phyloP scores from a whole-genome alignment of 2,797 vertebrate genomes.

The Cossypha dichroa region DNA sequence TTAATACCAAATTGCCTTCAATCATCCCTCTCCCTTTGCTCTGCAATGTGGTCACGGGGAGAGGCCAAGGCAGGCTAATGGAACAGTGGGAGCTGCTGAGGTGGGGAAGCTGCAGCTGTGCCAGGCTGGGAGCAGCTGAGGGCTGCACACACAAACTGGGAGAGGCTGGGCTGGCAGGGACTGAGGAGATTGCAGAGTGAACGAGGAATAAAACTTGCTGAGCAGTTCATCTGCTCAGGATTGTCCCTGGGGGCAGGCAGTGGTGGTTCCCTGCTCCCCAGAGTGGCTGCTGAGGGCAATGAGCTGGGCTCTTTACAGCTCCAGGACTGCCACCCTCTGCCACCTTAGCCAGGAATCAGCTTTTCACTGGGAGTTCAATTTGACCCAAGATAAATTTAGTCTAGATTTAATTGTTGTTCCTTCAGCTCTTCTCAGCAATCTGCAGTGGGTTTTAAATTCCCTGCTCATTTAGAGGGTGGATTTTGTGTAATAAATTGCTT shows the following conservation, averaged over 20 bases:
- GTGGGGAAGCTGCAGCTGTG: background rate
- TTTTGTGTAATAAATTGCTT: background rate
- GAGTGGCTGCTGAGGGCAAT: background rate
- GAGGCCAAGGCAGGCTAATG: background rate
- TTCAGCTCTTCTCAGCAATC: background rate
- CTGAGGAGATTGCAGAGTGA: background rate
- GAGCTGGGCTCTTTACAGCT: background rate
- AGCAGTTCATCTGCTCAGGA: background rate
- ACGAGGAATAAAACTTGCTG: background rate
- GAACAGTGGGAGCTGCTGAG: background rate
- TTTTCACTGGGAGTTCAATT: background rate
- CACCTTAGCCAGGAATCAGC: background rate
- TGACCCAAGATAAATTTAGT: background rate
- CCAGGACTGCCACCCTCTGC: background rate
- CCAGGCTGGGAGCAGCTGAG: background rate
- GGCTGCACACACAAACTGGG: accelerated
- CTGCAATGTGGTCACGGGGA: accelerated
- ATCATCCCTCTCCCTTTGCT: background rate
- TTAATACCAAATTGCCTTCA: background rate
- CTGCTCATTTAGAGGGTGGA: background rate
- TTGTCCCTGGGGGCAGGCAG: background rate
- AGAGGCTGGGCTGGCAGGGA: background rate
- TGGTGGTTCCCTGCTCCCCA: background rate
- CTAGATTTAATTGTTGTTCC: background rate
- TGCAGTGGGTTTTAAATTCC: background rate